Percentiles rank a stretch among this genome's conserved stretches.
Conservation (phyloP, 1,140 invertebrate genomes). For the Orchesella cincta region DNA sequence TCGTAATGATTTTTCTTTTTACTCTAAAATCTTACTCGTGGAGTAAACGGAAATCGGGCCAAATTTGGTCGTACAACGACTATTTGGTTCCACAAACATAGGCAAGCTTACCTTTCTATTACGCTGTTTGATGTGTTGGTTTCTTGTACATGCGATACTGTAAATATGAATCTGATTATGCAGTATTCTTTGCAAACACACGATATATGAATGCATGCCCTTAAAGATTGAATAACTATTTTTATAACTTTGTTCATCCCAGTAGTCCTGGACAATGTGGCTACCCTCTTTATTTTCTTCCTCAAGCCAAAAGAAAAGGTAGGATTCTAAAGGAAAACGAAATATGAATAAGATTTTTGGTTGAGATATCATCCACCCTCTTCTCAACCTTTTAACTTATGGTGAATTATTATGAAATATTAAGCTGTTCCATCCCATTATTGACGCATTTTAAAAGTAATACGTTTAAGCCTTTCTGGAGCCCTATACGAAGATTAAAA, state of each 20-base stretch:
- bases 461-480: not conserved
- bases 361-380: not conserved
- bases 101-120: too few relatives aligned
- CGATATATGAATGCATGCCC: too few relatives aligned
- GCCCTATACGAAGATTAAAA: not conserved
- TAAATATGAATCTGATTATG: too few relatives aligned
- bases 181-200: too few relatives aligned
- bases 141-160: too few relatives aligned
- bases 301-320: slow-evolving; percentile 4
- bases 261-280: slow-evolving; percentile 21
- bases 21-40: too few relatives aligned
- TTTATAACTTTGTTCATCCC: slow-evolving; percentile 3
- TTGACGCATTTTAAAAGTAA: slow-evolving; percentile 10
- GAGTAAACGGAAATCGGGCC: too few relatives aligned
- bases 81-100: too few relatives aligned
- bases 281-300: not conserved
- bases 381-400: slow-evolving; percentile 4
- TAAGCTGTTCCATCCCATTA: slow-evolving; percentile 28
- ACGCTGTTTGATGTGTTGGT: too few relatives aligned
- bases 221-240: slow-evolving; percentile 12
- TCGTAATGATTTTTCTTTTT: too few relatives aligned
- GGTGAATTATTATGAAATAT: slow-evolving; percentile 28
- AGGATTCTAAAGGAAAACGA: slow-evolving; percentile 1
- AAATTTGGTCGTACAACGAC: too few relatives aligned
- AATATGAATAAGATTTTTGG: not conserved